Evolutionary conservation across 2,797 vertebrate species (phyloP), one percentile per base, ranked within the genome.

Genomic region (Pipistrellus kuhlii): DNA sequence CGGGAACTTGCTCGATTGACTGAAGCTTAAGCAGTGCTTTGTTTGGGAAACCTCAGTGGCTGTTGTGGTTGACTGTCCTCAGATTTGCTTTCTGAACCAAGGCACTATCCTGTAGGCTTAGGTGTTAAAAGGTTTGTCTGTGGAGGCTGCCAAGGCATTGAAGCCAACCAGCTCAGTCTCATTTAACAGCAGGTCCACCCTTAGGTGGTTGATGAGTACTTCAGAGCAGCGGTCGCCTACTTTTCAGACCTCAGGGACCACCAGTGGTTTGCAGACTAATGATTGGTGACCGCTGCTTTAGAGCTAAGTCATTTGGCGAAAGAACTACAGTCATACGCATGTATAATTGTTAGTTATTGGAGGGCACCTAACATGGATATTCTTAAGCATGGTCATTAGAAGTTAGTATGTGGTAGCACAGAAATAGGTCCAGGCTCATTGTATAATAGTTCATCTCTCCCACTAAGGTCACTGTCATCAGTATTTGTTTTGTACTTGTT

Each of bases 371-470:
- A 94, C 97, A 96, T 94, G 94, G 59, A 48, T 90, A 96, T 68
- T 91, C 85, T 92, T 97, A 97, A 97, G 93, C 94, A 71, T 94
- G 93, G 62, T 97, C 94, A 81, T 95, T 64, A 87, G 90, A 92
- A 92, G 66, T 90, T 71, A 69, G 78, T 51, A 46, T 68, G 0
- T 3, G 92, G 0, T 30, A 85, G 69, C 88, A 93, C 44, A 94
- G 86, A 94, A 93, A 68, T 0, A 57, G 95, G 92, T 85, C 93
- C 96, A 71, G 95, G 76, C 94, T 83, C 20, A 90, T 96, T 96
- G 86, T 95, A n/a, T n/a, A n/a, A n/a, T n/a, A 55, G 2, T 18
- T 97, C 90, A 62, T 90, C 23, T 3, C 9, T 32, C 94, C 89
- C 78, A 93, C 82, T 87, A 55, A 93, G 71, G 59, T 95, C 59